Conservation (phyloP, 2,888 invertebrate species). For the Scelioninae gen. 1 region DNA sequence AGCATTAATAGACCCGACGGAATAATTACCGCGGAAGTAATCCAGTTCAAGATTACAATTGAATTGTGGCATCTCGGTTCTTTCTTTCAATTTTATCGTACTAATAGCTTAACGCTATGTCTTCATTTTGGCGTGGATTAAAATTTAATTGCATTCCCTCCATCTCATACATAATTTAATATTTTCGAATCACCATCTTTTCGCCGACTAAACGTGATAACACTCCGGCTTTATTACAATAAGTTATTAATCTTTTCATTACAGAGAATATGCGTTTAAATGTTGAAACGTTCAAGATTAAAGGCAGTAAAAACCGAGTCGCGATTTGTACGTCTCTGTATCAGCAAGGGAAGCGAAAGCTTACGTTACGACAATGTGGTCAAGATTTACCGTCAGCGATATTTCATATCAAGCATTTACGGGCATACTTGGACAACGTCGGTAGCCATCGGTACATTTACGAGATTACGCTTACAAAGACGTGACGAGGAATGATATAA, state of each 20-base stretch:
- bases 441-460: conserved; percentile 55
- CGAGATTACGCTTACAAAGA: conserved; percentile 60
- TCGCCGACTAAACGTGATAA: too few relatives aligned
- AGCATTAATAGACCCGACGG: not conserved
- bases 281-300: conserved; percentile 67
- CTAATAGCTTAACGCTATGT: not conserved
- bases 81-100: conserved; percentile 17
- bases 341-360: conserved; percentile 62
- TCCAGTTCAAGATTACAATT: conserved; percentile 56
- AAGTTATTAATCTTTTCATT: conserved; percentile 31
- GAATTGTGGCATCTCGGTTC: conserved; percentile 35
- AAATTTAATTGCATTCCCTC: conserved; percentile 34
- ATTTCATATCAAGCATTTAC: conserved; percentile 80
- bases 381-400: conserved; percentile 78
- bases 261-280: conserved; percentile 39
- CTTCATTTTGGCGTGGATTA: conserved; percentile 31
- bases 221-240: too few relatives aligned
- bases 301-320: conserved; percentile 59
- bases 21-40: conserved; percentile 64
- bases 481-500: conserved; percentile 47
- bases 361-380: conserved; percentile 78
- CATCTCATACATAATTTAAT: conserved; percentile 28
- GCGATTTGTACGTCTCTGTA: conserved; percentile 34
- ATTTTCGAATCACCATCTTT: conserved; percentile 1
- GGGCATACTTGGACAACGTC: conserved; percentile 45